These are phyloP conservation scores for Drosophila lutescens DNA, from an alignment of 2,888 invertebrate species.

Conservation along the genomic window DNA sequence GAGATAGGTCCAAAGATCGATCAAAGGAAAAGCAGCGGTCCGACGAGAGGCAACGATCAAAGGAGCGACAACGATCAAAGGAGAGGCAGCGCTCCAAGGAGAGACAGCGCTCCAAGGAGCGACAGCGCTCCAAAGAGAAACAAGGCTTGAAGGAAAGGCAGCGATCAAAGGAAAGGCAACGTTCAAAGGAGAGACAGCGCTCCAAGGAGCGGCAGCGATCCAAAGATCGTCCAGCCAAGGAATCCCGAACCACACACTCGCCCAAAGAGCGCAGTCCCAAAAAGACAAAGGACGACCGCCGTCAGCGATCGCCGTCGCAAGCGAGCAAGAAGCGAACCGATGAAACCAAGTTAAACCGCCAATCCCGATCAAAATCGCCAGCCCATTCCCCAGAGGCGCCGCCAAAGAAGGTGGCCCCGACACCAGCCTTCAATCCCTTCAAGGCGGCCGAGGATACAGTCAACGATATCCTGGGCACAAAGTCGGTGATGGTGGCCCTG, in stretches of 20 bases:
- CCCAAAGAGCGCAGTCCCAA: constrained; percentile 33
- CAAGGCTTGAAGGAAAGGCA: constrained; percentile 12
- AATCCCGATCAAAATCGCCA: constrained; percentile 12
- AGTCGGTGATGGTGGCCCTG: constrained; percentile 66
- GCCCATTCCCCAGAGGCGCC: constrained; percentile 45
- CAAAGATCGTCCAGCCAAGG: constrained; percentile 19
- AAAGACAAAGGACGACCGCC: constrained; percentile 19
- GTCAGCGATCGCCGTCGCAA: constrained; percentile 27
- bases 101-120: constrained; percentile 48
- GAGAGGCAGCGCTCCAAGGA: constrained; percentile 35
- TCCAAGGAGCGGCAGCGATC: constrained; percentile 31
- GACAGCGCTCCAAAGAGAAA: constrained; percentile 26
- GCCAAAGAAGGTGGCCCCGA: constrained; percentile 37
- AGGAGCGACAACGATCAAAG: constrained; percentile 28
- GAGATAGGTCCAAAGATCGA: constrained; percentile 36
- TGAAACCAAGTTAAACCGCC: constrained; percentile 32
- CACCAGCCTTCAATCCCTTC: constrained; percentile 73
- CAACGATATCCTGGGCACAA: constrained; percentile 69
- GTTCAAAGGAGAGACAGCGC: constrained; percentile 1
- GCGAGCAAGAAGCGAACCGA: constrained; percentile 19
- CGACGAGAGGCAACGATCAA: constrained; percentile 4
- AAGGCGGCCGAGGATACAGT: constrained; percentile 70
- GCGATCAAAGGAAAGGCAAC: constrained; percentile 26
- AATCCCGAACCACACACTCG: not conserved
- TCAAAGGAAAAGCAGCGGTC: constrained; percentile 10